phyloP scores from a whole-genome alignment of 2,797 vertebrate species.

The Catostomus latipinnis region DNA sequence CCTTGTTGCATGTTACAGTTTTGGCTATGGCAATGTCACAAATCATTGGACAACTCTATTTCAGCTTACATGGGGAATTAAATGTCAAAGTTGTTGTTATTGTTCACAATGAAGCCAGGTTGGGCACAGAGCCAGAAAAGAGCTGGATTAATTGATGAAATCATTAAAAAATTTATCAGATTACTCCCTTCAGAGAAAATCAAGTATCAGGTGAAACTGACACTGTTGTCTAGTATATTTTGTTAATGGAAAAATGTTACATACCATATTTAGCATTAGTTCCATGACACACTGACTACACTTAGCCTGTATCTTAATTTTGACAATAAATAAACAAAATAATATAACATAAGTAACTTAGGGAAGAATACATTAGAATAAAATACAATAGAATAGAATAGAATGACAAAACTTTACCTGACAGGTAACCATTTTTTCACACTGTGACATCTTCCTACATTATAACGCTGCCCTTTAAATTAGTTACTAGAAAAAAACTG shows the following conservation, averaged over 20 bases:
- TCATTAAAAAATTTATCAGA: not conserved
- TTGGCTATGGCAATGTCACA: not conserved
- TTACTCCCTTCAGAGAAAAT: slow-evolving; percentile 1
- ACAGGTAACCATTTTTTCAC: too few relatives aligned
- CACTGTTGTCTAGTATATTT: not conserved
- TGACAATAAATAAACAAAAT: too few relatives aligned
- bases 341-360: too few relatives aligned
- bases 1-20: not conserved
- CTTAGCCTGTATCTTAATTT: too few relatives aligned
- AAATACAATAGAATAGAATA: too few relatives aligned
- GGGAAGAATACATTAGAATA: too few relatives aligned
- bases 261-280: not conserved
- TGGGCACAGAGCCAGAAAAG: not conserved
- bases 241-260: not conserved
- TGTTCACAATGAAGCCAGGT: too few relatives aligned
- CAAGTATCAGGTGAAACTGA: not conserved
- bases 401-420: too few relatives aligned
- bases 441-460: too few relatives aligned
- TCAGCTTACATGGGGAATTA: not conserved
- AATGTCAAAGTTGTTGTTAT: not conserved
- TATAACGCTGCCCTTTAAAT: not conserved
- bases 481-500: slow-evolving; percentile 11
- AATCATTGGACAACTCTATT: not conserved
- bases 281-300: too few relatives aligned
- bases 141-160: not conserved